Conservation (phyloP, 1,140 invertebrate species). For the Hylyphantes graminicola region DNA sequence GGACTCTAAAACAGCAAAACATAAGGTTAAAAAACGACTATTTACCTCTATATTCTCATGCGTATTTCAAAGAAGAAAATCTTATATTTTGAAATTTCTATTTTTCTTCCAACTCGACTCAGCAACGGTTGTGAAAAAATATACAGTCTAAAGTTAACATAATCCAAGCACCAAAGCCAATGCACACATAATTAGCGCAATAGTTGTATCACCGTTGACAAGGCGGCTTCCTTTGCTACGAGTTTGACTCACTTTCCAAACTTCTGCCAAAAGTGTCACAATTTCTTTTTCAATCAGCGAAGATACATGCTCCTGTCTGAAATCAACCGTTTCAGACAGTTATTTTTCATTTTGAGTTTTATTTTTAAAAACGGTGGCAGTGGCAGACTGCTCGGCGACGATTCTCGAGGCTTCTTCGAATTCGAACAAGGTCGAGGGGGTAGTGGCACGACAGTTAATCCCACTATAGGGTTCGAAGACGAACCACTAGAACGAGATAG, state of each 20-base stretch:
- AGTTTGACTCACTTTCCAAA: slow-evolving; percentile 12
- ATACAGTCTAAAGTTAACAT: slow-evolving; percentile 28
- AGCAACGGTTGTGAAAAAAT: not conserved
- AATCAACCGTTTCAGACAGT: not conserved
- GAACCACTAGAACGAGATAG: no score
- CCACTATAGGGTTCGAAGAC: no score
- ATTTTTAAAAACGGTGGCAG: slow-evolving; percentile 30
- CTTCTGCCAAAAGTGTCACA: slow-evolving; percentile 16
- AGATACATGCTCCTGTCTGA: not conserved
- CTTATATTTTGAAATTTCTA: not conserved
- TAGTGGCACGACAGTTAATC: no score
- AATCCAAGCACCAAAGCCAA: slow-evolving; percentile 23
- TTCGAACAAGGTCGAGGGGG: no score
- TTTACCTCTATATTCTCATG: no score
- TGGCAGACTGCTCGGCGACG: slow-evolving; percentile 31
- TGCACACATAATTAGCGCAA: slow-evolving; percentile 54
- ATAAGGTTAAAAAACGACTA: no score
- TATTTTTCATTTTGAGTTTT: slow-evolving; percentile 2
- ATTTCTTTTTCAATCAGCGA: not conserved
- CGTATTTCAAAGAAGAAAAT: no score
- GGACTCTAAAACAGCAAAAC: no score
- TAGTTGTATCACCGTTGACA: slow-evolving; percentile 32
- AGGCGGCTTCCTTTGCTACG: slow-evolving; percentile 3
- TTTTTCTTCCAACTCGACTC: not conserved
- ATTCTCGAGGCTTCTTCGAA: no score